A percentile compares a stretch with the other conserved stretches of the same genome.
Conservation (phyloP, 2,888 invertebrate genomes). For the Acleris holmiana region DNA sequence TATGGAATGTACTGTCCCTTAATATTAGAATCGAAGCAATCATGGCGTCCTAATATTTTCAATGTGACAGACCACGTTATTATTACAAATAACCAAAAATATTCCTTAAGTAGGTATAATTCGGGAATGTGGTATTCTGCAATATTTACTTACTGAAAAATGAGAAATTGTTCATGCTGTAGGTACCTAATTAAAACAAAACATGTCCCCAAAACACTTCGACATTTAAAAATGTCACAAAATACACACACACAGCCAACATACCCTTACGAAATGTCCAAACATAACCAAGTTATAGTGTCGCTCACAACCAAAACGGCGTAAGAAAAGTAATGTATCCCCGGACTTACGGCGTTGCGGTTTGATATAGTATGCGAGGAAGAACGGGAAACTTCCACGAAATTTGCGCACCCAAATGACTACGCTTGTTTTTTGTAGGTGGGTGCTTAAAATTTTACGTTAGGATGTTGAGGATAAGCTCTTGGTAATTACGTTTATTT, state of each 20-base stretch:
- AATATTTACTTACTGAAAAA: neutral
- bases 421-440: conserved; percentile 82
- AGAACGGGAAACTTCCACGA: conserved; percentile 80
- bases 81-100: no score
- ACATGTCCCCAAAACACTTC: conserved; percentile 19
- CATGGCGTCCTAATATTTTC: no score
- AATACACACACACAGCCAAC: conserved; percentile 54
- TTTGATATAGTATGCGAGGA: conserved; percentile 50
- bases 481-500: conserved; percentile 47
- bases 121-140: no score
- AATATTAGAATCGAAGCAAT: no score
- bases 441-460: conserved; percentile 69
- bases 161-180: neutral
- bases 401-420: conserved; percentile 83
- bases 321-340: neutral
- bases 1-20: no score
- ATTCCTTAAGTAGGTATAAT: no score
- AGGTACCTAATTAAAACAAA: conserved; percentile 24
- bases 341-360: conserved; percentile 20
- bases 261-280: conserved; percentile 48
- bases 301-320: conserved; percentile 11
- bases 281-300: conserved; percentile 62
- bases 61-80: no score
- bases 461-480: conserved; percentile 58
- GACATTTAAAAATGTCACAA: conserved; percentile 47